phyloP scores from a whole-genome alignment of 2,888 invertebrate genomes.

The Drosophila anomalata region DNA sequence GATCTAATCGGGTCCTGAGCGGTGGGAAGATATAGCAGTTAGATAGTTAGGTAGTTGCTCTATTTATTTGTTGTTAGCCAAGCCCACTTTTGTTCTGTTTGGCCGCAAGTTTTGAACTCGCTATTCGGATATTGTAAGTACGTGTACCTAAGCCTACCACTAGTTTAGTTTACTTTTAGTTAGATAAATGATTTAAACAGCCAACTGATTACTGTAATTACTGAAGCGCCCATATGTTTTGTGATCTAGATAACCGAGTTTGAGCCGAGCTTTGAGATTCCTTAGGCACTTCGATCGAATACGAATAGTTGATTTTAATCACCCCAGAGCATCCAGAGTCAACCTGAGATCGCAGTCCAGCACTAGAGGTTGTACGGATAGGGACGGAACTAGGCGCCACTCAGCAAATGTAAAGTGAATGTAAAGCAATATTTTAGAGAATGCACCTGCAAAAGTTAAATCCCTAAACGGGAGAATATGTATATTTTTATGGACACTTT shows the following conservation, averaged over 20 bases:
- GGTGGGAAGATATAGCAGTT: constrained; percentile 23
- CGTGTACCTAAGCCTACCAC: constrained; percentile 54
- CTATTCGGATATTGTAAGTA: constrained; percentile 27
- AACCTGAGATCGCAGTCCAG: constrained; percentile 18
- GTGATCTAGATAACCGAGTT: constrained; percentile 35
- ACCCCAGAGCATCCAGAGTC: not conserved
- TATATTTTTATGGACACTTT: constrained; percentile 48
- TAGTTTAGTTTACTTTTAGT: constrained; percentile 48
- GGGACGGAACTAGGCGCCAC: not conserved
- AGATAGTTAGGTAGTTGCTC: constrained; percentile 54
- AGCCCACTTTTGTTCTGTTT: constrained; percentile 26
- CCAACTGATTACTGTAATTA: constrained; percentile 24
- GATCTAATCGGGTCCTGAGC: constrained; percentile 43
- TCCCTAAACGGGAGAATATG: constrained; percentile 7
- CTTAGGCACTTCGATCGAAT: constrained; percentile 21
- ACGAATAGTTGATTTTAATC: constrained; percentile 21
- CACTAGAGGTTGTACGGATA: constrained; percentile 38
- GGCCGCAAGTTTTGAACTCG: constrained; percentile 52
- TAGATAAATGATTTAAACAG: constrained; percentile 34
- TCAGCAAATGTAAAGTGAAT: constrained; percentile 36
- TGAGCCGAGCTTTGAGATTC: constrained; percentile 33
- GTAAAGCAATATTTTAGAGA: constrained; percentile 73
- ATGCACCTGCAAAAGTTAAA: constrained; percentile 32
- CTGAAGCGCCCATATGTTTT: constrained; percentile 35
- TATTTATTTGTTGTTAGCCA: constrained; percentile 54